A percentile compares a stretch with the other conserved stretches of the same genome.
phyloP scores from a whole-genome alignment of 64 coral and sea anemone species.

The Cladopsammia gracilis region DNA sequence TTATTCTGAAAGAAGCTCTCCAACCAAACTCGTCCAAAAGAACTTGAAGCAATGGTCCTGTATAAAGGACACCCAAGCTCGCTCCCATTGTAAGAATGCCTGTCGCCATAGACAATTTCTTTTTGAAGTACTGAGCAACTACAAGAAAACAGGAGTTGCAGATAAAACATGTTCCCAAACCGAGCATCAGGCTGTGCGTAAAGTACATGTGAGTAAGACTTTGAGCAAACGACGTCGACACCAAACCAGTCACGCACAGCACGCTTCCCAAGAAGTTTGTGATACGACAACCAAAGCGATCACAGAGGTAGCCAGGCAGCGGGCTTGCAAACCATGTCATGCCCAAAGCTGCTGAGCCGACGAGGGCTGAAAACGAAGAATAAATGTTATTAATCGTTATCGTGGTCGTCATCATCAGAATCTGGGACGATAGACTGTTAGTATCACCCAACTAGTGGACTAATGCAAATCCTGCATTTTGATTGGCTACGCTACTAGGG shows the following conservation, averaged over 20 bases:
- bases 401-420: not conserved
- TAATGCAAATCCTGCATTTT: too few relatives aligned
- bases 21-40: slow-evolving; percentile 55
- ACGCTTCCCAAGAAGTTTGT: slow-evolving; percentile 27
- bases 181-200: slow-evolving; percentile 51
- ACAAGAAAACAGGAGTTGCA: slow-evolving; percentile 49
- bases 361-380: slow-evolving; percentile 44
- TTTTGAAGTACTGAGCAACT: slow-evolving; percentile 43
- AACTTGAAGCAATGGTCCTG: slow-evolving; percentile 59
- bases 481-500: too few relatives aligned
- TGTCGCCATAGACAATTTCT: slow-evolving; percentile 54
- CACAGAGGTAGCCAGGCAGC: slow-evolving; percentile 26
- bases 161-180: slow-evolving; percentile 51
- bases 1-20: slow-evolving; percentile 38
- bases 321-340: slow-evolving; percentile 52
- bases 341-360: slow-evolving; percentile 57
- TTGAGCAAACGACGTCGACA: slow-evolving; percentile 31
- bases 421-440: too few relatives aligned
- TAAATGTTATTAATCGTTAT: not conserved
- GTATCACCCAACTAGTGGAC: too few relatives aligned
- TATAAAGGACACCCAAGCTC: slow-evolving; percentile 26
- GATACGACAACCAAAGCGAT: slow-evolving; percentile 61
- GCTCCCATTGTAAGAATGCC: slow-evolving; percentile 41
- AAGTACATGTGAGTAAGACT: slow-evolving; percentile 47
- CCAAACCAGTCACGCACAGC: slow-evolving; percentile 43